Evolutionary conservation across 1,140 invertebrate genomes (phyloP), one percentile per base, ranked within the genome.

Genomic region (Ruditapes philippinarum): DNA sequence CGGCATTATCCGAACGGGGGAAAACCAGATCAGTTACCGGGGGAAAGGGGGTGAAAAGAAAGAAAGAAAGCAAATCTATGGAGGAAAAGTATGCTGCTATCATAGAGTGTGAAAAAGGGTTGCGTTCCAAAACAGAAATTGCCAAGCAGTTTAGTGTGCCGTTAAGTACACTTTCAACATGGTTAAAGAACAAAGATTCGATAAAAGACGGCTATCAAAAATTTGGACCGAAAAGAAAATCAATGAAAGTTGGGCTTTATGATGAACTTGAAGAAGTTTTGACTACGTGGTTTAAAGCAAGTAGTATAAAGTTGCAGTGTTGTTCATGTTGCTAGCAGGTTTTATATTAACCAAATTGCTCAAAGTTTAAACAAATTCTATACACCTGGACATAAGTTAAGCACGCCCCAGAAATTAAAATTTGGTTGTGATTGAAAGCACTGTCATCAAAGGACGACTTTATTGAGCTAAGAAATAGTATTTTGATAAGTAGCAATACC

Each of bases 151-250:
- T 38, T 36, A 70, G 31, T 25, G 31, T 74, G 14, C 38, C 31
- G 1, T 22, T 14, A 17, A 85, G 49, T 33, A 85, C 82, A 19
- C 82, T 85, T 17, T 85, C 65, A 40, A 74, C 65, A 28, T 85
- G 82, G 65, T n/a, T 85, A 12, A 85, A 73, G 54, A 73, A 85
- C 31, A 36, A n/a, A 54, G 68, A 70, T 7, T n/a, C 40, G 25
- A 83, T 83, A 7, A 83, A 83, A 38, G 25, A 33, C 11, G 80
- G 80, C 25, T 68, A 36, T 28, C 80, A 83, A 33, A 83, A 86
- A 33, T 76, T 86, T 62, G 36, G 51, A 25, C 84, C 68, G 22
- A 86, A 60, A 22, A 22, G 84, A 57, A 74, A 78, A 45, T 38
- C 28, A 22, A 36, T 76, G 42, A 54, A 62, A 51, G 11, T 31